Conservation (phyloP, 2,797 vertebrate genomes). For the Anguilla anguilla region DNA sequence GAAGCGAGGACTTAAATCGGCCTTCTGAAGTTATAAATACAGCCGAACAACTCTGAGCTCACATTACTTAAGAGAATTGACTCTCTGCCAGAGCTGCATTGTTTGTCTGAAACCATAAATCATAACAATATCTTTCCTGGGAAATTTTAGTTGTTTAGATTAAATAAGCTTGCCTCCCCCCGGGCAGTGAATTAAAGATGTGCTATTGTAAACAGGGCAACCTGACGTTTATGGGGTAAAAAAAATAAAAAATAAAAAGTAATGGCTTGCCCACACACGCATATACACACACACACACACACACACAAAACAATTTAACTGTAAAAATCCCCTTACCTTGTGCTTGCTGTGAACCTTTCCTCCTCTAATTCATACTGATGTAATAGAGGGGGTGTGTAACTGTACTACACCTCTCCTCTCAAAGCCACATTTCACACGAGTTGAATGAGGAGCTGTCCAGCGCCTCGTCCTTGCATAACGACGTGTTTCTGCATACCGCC, state of each 20-base stretch:
- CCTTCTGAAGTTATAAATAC: constrained; percentile 3
- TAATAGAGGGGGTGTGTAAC: background rate
- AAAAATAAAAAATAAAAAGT: background rate
- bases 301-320: background rate
- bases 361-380: background rate
- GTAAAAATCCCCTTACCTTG: background rate
- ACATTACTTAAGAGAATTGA: constrained; percentile 1
- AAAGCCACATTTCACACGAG: background rate
- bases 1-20: background rate
- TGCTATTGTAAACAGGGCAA: background rate
- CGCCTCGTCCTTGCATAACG: too few species aligned
- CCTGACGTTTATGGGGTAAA: background rate
- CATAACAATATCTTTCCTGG: constrained; percentile 1
- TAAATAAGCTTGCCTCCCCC: background rate
- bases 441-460: background rate
- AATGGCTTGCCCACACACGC: background rate
- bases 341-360: background rate
- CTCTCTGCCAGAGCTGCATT: background rate
- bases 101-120: background rate
- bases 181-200: background rate
- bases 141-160: background rate
- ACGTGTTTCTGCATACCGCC: too few species aligned
- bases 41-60: background rate
- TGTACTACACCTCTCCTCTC: background rate
- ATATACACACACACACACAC: background rate